Percentiles rank a stretch among this genome's conserved stretches.
These are phyloP conservation scores for Nothocercus julius DNA, from an alignment of 2,113 vertebrate genomes.

Conservation along the genomic window DNA sequence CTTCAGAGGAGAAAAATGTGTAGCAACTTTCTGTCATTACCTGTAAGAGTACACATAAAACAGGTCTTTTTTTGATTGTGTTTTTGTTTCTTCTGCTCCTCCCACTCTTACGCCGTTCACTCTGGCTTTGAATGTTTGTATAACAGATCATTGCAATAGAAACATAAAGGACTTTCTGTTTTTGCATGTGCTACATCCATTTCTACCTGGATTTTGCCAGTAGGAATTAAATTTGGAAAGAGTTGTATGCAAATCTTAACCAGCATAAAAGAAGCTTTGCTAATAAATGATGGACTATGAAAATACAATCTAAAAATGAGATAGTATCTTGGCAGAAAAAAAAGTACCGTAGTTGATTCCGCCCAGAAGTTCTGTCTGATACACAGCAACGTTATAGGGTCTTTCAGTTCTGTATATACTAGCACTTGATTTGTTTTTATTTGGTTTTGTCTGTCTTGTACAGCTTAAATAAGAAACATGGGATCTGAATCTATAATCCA, in stretches of 20 bases:
- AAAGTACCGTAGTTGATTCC: not conserved
- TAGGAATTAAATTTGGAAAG: not conserved
- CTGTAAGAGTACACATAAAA: not conserved
- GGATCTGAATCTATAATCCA: not conserved
- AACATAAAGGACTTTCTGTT: not conserved
- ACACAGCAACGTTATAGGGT: not conserved
- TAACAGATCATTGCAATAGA: not conserved
- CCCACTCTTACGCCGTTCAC: not conserved
- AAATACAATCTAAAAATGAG: not conserved
- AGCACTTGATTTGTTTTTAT: not conserved
- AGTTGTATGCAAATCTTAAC: not conserved
- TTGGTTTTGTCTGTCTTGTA: not conserved
- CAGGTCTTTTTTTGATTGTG: too few relatives aligned
- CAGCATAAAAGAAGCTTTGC: not conserved
- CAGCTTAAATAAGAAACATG: not conserved
- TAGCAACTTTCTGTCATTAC: not conserved
- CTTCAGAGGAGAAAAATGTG: not conserved
- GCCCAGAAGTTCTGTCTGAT: rapidly evolving
- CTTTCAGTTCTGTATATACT: not conserved
- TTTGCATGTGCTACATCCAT: not conserved
- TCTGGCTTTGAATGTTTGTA: not conserved
- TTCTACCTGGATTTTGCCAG: not conserved
- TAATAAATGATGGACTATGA: not conserved
- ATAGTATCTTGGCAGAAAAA: not conserved
- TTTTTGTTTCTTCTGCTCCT: too few relatives aligned